Evolutionary conservation across 2,888 invertebrate species (phyloP).

Genomic region (Laspeyria flexula): DNA sequence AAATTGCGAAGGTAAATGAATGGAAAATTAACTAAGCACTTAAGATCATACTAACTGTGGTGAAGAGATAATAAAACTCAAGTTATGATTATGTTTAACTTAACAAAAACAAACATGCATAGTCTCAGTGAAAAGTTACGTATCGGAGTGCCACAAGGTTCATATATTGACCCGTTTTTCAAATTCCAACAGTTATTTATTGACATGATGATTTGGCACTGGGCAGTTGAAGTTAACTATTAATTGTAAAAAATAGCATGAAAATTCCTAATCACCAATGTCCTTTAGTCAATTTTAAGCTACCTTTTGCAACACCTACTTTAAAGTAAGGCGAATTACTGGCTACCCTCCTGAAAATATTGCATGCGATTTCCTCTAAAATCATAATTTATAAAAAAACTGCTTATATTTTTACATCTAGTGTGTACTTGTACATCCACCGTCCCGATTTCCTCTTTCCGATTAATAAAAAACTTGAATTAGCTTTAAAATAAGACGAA

Average conservation of each 20-base stretch:
- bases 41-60: background rate
- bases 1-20: too few relatives aligned
- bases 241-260: conserved; percentile 10
- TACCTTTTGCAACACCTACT: conserved; percentile 25
- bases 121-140: background rate
- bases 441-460: conserved; percentile 85
- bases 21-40: background rate
- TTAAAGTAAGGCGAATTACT: conserved; percentile 22
- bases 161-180: conserved; percentile 38
- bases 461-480: conserved; percentile 70
- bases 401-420: conserved; percentile 77
- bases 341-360: conserved; percentile 34
- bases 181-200: conserved; percentile 7
- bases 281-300: conserved; percentile 32
- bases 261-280: conserved; percentile 27
- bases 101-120: background rate
- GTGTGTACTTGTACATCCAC: conserved; percentile 75
- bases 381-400: conserved; percentile 51
- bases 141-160: conserved; percentile 52
- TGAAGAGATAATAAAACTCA: conserved; percentile 14
- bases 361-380: conserved; percentile 60
- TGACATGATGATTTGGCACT: conserved; percentile 1
- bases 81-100: too few relatives aligned
- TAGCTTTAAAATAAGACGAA: conserved; percentile 79
- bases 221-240: conserved; percentile 12